Percentiles rank a stretch among this genome's conserved stretches.
Evolutionary conservation across 2,113 vertebrate genomes (phyloP).

Genomic region (Montifringilla adamsi): DNA sequence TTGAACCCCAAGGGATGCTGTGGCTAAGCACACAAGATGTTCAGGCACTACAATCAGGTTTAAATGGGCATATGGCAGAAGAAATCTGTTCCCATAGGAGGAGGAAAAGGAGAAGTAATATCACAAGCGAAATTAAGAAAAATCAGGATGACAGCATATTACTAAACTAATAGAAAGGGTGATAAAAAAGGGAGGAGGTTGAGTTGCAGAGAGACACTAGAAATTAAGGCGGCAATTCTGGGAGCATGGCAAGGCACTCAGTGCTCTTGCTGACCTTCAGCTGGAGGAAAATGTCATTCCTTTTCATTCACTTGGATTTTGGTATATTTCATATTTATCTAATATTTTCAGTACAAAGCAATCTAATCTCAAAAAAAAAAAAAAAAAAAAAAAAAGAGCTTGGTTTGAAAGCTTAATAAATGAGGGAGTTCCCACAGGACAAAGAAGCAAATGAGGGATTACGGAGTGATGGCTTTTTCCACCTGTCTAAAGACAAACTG

Average conservation of each 20-base stretch:
- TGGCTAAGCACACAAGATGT: constrained; percentile 60
- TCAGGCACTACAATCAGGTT: constrained; percentile 62
- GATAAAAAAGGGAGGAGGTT: background rate
- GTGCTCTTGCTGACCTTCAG: background rate
- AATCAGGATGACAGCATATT: constrained; percentile 47
- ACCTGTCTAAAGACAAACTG: background rate
- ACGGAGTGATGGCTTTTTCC: background rate
- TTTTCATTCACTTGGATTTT: background rate
- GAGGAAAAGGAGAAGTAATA: constrained; percentile 47
- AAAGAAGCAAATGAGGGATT: background rate
- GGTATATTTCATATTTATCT: background rate
- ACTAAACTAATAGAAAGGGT: constrained; percentile 23
- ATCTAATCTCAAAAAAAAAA: background rate
- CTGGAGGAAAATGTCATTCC: background rate
- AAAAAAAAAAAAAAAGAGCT: background rate
- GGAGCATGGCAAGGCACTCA: background rate
- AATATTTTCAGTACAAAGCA: background rate
- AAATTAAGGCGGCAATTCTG: background rate
- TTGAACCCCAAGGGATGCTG: constrained; percentile 33
- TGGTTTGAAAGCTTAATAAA: constrained; percentile 1
- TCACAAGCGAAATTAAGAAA: constrained; percentile 50
- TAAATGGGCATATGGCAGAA: constrained; percentile 64
- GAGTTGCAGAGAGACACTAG: background rate
- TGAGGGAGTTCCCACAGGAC: background rate
- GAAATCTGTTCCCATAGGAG: constrained; percentile 54